These are phyloP conservation scores for Carlito syrichta DNA, from an alignment of 2,113 vertebrate species.

Conservation along the genomic window DNA sequence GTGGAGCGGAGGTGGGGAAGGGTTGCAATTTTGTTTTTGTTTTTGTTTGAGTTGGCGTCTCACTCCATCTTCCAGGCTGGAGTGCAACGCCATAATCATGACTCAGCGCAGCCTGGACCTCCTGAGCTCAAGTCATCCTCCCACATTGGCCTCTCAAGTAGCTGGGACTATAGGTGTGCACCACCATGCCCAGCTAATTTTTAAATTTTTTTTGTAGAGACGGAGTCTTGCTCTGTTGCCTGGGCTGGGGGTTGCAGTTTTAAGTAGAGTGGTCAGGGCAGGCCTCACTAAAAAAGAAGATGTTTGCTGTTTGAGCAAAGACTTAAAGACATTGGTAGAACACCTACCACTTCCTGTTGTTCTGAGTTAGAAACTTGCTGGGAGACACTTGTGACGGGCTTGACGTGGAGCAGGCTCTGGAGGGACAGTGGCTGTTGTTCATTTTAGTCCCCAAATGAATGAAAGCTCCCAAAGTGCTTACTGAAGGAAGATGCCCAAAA, in stretches of 20 bases:
- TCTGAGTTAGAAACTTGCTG: background rate
- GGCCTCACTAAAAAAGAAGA: background rate
- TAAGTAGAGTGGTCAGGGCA: background rate
- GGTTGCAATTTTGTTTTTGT: too few relatives aligned
- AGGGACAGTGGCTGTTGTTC: background rate
- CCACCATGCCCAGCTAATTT: too few relatives aligned
- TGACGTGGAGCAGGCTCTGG: background rate
- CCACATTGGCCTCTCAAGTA: too few relatives aligned
- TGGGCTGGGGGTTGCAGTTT: background rate
- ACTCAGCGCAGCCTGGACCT: too few relatives aligned
- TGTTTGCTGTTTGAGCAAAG: background rate
- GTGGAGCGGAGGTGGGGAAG: too few relatives aligned
- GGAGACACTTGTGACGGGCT: background rate
- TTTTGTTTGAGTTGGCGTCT: too few relatives aligned
- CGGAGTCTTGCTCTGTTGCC: too few relatives aligned
- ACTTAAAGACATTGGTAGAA: rapidly evolving
- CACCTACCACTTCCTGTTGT: background rate
- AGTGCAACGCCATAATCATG: too few relatives aligned
- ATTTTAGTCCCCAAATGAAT: background rate
- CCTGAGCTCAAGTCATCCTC: too few relatives aligned
- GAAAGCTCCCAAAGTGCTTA: background rate
- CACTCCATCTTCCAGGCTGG: too few relatives aligned
- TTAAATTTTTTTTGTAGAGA: too few relatives aligned
- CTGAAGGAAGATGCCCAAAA: background rate
- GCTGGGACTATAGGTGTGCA: too few relatives aligned